Evolutionary conservation across 1,140 invertebrate species (phyloP), one percentile per base, ranked within the genome.

Genomic region (Asbolus verrucosus): DNA sequence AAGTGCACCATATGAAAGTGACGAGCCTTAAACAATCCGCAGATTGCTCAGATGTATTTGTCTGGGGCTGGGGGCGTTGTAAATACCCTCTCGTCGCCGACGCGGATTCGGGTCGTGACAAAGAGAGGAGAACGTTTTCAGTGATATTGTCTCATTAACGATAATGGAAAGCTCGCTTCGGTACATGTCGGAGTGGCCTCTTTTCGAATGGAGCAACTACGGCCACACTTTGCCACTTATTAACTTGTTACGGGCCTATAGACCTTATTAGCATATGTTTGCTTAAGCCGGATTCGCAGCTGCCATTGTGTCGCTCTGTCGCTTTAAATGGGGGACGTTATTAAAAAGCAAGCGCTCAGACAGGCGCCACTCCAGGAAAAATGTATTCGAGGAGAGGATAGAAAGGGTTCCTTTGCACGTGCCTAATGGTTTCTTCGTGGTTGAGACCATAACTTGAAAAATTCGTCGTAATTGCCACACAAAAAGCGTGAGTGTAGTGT

Each of bases 241-340:
- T 63, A 63, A 39, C 61, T 63, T 63, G 61, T 63, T 39, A 39
- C 18, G 39, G 14, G n/a, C n/a, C 61, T 9, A 6, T 11, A 14
- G 19, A 19, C 13, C 24, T 16, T 63, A 27, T 63, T 63, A 33
- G 61, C 61, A 63, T 63, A 39, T 63, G 61, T 63, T 63, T 63
- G 61, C 19, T 63, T 27, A 21, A 30, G 11, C 33, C 33, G 24
- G 19, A 18, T 16, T 9, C 11, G 38, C n/a, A n/a, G n/a, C n/a
- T n/a, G n/a, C n/a, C n/a, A n/a, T n/a, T n/a, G n/a, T n/a, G n/a
- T n/a, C n/a, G n/a, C n/a, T n/a, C n/a, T n/a, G n/a, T n/a, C n/a
- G n/a, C n/a, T n/a, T n/a, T n/a, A n/a, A n/a, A n/a, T n/a, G n/a
- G n/a, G n/a, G n/a, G n/a, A n/a, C n/a, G n/a, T n/a, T n/a, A n/a